Conservation (phyloP, 2,888 invertebrate species). For the Gerris lacustris region DNA sequence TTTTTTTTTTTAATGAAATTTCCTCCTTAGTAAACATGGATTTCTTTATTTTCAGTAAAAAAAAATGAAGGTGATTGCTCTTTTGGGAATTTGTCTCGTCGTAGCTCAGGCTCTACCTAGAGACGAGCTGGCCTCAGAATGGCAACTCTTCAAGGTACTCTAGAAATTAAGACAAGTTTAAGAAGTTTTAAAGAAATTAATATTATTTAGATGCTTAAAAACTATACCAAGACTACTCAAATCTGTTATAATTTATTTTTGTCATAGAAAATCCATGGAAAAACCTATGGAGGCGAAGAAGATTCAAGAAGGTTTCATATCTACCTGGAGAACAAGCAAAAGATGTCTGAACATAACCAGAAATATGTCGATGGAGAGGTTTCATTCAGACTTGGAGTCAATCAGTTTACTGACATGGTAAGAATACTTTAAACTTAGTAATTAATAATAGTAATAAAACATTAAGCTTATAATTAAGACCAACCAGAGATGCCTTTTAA, state of each 20-base stretch:
- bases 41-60: too few relatives aligned
- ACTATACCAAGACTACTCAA: too few relatives aligned
- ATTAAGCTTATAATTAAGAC: too few relatives aligned
- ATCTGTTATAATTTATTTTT: neutral
- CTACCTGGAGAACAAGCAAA: constrained; percentile 57
- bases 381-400: constrained; percentile 55
- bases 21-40: too few relatives aligned
- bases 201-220: too few relatives aligned
- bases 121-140: neutral
- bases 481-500: too few relatives aligned
- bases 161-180: too few relatives aligned
- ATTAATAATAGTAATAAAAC: too few relatives aligned
- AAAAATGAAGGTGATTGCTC: neutral
- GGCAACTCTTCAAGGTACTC: neutral
- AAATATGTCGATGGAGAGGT: constrained; percentile 52
- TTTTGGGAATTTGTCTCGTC: neutral
- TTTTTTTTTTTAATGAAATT: too few relatives aligned
- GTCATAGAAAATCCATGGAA: neutral
- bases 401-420: constrained; percentile 74
- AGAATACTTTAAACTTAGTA: constrained; percentile 49
- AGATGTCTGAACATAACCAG: constrained; percentile 73
- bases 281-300: neutral
- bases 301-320: constrained; percentile 15
- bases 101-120: neutral
- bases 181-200: too few relatives aligned